Base-by-base conservation (phyloP, 1,140 invertebrate genomes). In the Asobara japonica region DNA sequence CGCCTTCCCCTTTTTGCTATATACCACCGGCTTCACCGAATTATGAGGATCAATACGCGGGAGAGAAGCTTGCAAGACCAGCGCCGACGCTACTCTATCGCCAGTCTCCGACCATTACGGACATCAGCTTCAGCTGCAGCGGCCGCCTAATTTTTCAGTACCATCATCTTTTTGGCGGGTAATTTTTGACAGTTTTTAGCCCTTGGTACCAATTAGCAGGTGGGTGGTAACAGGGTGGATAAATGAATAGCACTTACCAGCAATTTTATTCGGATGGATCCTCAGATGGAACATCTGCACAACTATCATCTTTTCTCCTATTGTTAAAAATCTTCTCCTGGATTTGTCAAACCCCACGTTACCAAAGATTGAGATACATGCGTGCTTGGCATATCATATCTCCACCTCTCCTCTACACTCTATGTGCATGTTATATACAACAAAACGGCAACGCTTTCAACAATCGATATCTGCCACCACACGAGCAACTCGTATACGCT, bases 31-130 rank as follows among this genome's bases (percentile, higher is more conserved):
- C 51, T 75, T 74, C 79, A 75, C 80, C 80, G 79, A 87, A 87
- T 87, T 87, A 87, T 87, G 84, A 87, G 86, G 86, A 87, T 87
- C 86, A 87, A 87, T 87, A 87, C 86, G 78, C 84, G 74, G 79
- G 82, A 60, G 41, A 81, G 77, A 84, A 82, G 82, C 83, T 85
- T 77, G 83, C 82, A 84, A 84, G 81, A 82, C 78, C 80, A 84
- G 82, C 80, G 80, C 81, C 79, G 80, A 80, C 80, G 79, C 84
- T 84, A 85, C 81, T 84, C 41, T 72, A 80, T 77, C 76, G 51
- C 51, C 51, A 56, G 51, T 56, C 51, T 56, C 80, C 78, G 78
- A 80, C 83, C 80, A 81, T 78, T 80, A 80, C 77, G 30, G 29
- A 25, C 51, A 22, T 41, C 48, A 36, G 69, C 41, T 51, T 38